phyloP scores from a whole-genome alignment of 2,888 invertebrate genomes.

The Linnaemya tessellans region DNA sequence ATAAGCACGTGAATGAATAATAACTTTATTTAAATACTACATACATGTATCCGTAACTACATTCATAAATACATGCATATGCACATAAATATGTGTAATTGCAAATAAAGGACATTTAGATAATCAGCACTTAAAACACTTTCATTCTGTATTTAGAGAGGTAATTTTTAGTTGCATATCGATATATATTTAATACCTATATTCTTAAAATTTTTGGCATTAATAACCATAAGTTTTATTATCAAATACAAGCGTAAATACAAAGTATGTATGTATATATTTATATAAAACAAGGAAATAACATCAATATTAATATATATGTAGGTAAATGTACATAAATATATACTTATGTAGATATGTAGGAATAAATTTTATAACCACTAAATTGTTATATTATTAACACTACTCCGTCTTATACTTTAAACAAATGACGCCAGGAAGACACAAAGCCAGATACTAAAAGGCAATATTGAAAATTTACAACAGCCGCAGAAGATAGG shows the following conservation, averaged over 20 bases:
- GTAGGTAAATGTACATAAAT: too few relatives aligned
- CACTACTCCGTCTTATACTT: conserved; percentile 66
- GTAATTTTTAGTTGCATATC: neutral
- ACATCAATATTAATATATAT: too few relatives aligned
- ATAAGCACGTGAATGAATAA: too few relatives aligned
- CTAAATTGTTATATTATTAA: conserved; percentile 16
- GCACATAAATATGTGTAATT: neutral
- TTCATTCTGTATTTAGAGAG: neutral
- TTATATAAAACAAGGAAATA: too few relatives aligned
- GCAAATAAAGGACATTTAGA: neutral
- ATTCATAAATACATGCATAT: too few relatives aligned
- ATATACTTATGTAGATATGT: neutral
- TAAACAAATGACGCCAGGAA: conserved; percentile 72
- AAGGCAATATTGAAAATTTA: conserved; percentile 69
- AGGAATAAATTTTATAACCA: conserved; percentile 7
- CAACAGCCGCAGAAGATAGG: conserved; percentile 42
- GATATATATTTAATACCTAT: too few relatives aligned
- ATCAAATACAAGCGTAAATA: too few relatives aligned
- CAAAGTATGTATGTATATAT: neutral
- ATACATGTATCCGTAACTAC: too few relatives aligned
- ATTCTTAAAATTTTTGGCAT: too few relatives aligned
- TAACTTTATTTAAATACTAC: too few relatives aligned
- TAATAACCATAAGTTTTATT: neutral
- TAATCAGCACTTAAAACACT: neutral
- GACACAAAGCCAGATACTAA: conserved; percentile 71